phyloP scores from a whole-genome alignment of 2,797 vertebrate genomes.

The Lepus townsendii region DNA sequence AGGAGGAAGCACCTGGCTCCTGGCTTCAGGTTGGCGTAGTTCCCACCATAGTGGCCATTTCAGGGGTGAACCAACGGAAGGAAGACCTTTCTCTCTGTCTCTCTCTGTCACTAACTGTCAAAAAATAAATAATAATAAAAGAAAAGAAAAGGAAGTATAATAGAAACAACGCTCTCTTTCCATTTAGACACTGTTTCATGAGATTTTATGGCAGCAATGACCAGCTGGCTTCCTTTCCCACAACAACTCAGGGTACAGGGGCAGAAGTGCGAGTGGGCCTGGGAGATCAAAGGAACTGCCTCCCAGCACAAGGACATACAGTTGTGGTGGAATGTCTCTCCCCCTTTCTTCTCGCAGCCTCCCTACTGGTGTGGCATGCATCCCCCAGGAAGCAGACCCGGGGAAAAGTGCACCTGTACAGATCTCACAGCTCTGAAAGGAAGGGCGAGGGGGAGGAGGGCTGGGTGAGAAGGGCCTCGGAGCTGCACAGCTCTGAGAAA shows the following conservation, averaged over 20 bases:
- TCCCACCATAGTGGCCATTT: too few species aligned
- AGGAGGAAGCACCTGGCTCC: too few species aligned
- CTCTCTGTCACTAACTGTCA: too few species aligned
- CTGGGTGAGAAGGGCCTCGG: neutral
- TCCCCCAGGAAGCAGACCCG: neutral
- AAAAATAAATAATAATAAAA: too few species aligned
- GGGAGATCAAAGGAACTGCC: neutral
- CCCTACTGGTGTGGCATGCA: rapidly evolving
- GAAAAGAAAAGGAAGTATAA: too few species aligned
- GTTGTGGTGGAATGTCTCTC: too few species aligned
- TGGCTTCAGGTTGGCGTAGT: too few species aligned
- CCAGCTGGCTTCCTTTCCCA: neutral
- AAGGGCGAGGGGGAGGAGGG: neutral
- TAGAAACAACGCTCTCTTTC: neutral
- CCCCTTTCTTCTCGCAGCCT: neutral
- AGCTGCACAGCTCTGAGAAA: too few species aligned
- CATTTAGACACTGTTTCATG: neutral
- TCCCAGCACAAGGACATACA: neutral
- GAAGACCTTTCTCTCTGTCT: too few species aligned
- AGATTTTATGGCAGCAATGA: neutral
- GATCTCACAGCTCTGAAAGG: too few species aligned
- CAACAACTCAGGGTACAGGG: neutral
- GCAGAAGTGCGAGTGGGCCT: neutral
- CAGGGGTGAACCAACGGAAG: too few species aligned
- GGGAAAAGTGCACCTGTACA: neutral